These are phyloP conservation scores for Idaea dimidiata DNA, from an alignment of 2,888 invertebrate genomes.

Conservation along the genomic window DNA sequence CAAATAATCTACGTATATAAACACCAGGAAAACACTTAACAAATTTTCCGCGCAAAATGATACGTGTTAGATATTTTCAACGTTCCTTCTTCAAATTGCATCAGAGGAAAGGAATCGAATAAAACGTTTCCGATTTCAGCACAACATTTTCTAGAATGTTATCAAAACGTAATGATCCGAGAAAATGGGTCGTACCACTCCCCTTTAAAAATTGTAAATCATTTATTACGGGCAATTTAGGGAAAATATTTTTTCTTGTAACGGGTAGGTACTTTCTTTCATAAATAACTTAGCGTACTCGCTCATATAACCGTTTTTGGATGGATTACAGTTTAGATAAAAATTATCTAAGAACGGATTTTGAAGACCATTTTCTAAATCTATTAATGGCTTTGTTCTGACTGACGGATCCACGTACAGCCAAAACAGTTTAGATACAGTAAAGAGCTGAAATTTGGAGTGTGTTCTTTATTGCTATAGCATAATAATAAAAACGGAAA, in stretches of 20 bases:
- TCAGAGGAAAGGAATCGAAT: not conserved
- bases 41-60: not conserved
- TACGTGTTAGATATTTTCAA: not conserved
- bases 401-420: too few species aligned
- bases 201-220: slow-evolving; percentile 23
- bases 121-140: not conserved
- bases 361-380: too few species aligned
- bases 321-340: too few species aligned
- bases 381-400: too few species aligned
- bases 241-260: not conserved
- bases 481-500: too few species aligned
- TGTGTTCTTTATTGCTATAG: too few species aligned
- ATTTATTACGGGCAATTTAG: slow-evolving; percentile 17
- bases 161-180: slow-evolving; percentile 24
- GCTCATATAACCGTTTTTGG: too few species aligned
- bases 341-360: too few species aligned
- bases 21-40: not conserved
- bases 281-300: too few species aligned
- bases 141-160: slow-evolving; percentile 1
- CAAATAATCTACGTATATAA: too few species aligned
- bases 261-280: not conserved
- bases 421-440: too few species aligned
- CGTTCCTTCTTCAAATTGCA: not conserved
- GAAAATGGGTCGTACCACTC: slow-evolving; percentile 20
- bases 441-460: too few species aligned